Conservation (phyloP, 2,888 invertebrate species). For the Buathra laborator region DNA sequence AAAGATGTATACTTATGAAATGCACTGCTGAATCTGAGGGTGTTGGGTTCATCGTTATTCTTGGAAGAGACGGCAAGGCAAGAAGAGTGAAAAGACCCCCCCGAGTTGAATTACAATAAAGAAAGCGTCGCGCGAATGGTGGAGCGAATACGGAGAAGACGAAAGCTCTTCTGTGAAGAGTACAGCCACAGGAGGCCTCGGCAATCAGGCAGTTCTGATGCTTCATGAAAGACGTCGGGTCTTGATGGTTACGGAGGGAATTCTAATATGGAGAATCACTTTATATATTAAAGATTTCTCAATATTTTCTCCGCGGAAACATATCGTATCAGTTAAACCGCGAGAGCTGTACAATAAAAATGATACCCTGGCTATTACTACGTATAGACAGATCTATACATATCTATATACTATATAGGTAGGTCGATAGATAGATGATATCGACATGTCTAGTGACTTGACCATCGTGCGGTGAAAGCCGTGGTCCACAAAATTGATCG, state of each 20-base stretch:
- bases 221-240: too few relatives aligned
- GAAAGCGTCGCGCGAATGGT: too few relatives aligned
- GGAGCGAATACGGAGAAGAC: too few relatives aligned
- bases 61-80: background rate
- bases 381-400: background rate
- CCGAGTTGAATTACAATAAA: background rate
- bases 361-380: background rate
- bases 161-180: too few relatives aligned
- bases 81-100: background rate
- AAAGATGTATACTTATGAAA: background rate
- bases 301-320: too few relatives aligned
- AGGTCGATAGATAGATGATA: background rate
- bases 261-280: too few relatives aligned
- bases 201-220: too few relatives aligned
- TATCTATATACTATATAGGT: background rate
- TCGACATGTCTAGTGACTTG: conserved; percentile 23
- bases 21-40: background rate
- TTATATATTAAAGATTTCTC: too few relatives aligned
- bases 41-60: background rate
- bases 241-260: too few relatives aligned
- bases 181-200: too few relatives aligned
- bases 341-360: too few relatives aligned
- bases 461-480: conserved; percentile 32
- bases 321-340: too few relatives aligned
- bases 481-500: conserved; percentile 46